Percentiles rank a stretch among this genome's conserved stretches.
Evolutionary conservation across 2,888 invertebrate genomes (phyloP).

Genomic region (Meliscaeva auricollis): DNA sequence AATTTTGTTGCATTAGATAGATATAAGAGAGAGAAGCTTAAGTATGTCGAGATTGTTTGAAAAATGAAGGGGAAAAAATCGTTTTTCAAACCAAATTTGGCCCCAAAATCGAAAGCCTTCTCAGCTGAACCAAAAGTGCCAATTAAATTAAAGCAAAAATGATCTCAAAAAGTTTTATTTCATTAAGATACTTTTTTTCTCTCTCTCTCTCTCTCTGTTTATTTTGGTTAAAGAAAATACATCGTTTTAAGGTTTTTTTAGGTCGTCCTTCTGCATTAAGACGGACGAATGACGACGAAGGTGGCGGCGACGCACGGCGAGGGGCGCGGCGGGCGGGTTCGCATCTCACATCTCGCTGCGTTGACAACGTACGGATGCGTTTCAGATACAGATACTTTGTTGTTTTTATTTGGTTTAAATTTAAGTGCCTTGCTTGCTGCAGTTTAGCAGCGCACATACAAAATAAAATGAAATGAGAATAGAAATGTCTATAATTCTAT

Average conservation of each 20-base stretch:
- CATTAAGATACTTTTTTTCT: slow-evolving; percentile 12
- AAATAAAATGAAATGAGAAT: slow-evolving; percentile 55
- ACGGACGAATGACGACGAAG: not conserved
- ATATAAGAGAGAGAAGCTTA: slow-evolving; percentile 9
- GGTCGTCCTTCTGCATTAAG: slow-evolving; percentile 64
- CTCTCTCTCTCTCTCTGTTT: not conserved
- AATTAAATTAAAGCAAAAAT: slow-evolving; percentile 37
- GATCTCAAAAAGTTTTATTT: slow-evolving; percentile 42
- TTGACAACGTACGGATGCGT: slow-evolving; percentile 67
- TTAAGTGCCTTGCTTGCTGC: slow-evolving; percentile 59
- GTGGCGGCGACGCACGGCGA: not conserved
- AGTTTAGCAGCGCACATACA: not conserved
- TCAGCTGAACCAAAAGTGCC: slow-evolving; percentile 51
- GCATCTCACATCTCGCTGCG: slow-evolving; percentile 29
- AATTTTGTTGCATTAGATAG: slow-evolving; percentile 27
- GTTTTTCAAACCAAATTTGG: slow-evolving; percentile 67
- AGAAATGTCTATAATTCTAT: slow-evolving; percentile 74
- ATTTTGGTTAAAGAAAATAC: slow-evolving; percentile 30
- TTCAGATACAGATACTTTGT: slow-evolving; percentile 43
- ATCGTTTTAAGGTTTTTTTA: slow-evolving; percentile 62
- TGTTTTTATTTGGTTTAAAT: slow-evolving; percentile 55
- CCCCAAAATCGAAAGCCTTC: slow-evolving; percentile 21
- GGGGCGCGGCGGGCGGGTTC: not conserved
- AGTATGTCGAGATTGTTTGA: slow-evolving; percentile 56
- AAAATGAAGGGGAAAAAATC: slow-evolving; percentile 28